These are phyloP conservation scores for Schrankia costaestrigalis DNA, from an alignment of 2,888 invertebrate species.

Conservation along the genomic window DNA sequence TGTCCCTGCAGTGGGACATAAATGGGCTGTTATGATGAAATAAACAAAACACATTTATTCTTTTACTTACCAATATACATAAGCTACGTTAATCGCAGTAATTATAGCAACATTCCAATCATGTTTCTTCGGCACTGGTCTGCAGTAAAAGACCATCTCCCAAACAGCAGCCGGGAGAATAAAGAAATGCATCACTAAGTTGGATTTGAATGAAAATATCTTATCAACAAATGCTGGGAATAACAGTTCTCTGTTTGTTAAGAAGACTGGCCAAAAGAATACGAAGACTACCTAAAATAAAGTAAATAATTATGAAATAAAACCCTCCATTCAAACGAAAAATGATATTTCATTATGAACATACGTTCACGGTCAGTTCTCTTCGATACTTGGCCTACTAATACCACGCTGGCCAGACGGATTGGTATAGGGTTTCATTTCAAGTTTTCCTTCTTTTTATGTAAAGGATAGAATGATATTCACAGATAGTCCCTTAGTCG, in stretches of 20 bases:
- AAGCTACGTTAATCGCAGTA: constrained; percentile 13
- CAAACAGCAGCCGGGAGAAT: constrained; percentile 41
- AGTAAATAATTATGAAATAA: constrained; percentile 6
- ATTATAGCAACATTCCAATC: constrained; percentile 21
- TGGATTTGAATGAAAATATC: constrained; percentile 40
- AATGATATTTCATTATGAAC: too few relatives aligned
- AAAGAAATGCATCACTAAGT: constrained; percentile 44
- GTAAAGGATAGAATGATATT: too few relatives aligned
- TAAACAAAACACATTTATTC: not conserved
- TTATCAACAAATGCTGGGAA: constrained; percentile 51
- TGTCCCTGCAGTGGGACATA: too few relatives aligned
- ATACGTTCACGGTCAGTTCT: too few relatives aligned
- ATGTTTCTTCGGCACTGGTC: constrained; percentile 32
- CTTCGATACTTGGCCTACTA: not conserved
- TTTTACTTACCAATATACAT: constrained; percentile 42
- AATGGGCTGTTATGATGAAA: too few relatives aligned
- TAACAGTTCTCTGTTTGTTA: constrained; percentile 41
- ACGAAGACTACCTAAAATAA: constrained; percentile 46
- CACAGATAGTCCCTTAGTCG: too few relatives aligned
- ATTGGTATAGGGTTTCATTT: not conserved
- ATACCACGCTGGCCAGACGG: not conserved
- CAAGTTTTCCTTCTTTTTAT: too few relatives aligned
- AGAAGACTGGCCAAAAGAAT: constrained; percentile 52
- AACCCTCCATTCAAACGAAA: too few relatives aligned
- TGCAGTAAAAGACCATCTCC: constrained; percentile 42